Base-by-base conservation (phyloP, 2,888 invertebrate species). In the Conomelus anceps region DNA sequence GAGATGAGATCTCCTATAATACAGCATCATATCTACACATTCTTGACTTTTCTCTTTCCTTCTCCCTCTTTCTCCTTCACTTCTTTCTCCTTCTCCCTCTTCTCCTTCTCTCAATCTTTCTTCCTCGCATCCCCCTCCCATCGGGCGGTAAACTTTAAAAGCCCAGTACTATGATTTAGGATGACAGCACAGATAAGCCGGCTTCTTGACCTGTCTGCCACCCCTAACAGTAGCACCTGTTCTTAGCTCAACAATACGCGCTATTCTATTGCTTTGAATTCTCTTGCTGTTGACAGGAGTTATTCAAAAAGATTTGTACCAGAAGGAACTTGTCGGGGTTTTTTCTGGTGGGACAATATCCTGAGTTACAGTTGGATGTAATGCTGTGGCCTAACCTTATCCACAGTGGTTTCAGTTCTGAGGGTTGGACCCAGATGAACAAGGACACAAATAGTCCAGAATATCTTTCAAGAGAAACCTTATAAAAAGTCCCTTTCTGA, bases 1-100 rank as follows among this genome's bases (percentile, higher is more conserved):
- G 63, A n/a, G n/a, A 63, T n/a, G n/a, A 63, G 20, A 63, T 63
- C 20, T 63, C n/a, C 1, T 63, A 63, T 63, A 63, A 63, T 63
- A 63, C 63, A 63, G n/a, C 63, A 63, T 63, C 63, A n/a, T n/a
- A n/a, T 63, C 63, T n/a, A 63, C 63, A 63, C 63, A 63, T 63
- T 63, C 63, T 63, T n/a, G 63, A 63, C 63, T 63, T 63, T n/a
- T 63, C 63, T n/a, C n/a, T 93, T 93, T 93, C 93, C 24, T 29
- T 87, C 22, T 84, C 88, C 29, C 86, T 88, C 22, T 88, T 24
- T 23, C 63, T 84, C 87, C n/a, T 85, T 84, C 90, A 88, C 34
- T 23, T 86, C 86, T 63, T 89, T 29, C 23, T 24, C 89, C 84
- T 90, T 63, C 84, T 26, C 89, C 87, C 86, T 88, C 22, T 34